Evolutionary conservation across 2,888 invertebrate genomes (phyloP), one percentile per base, ranked within the genome.

Genomic region (Nasonia oneida): DNA sequence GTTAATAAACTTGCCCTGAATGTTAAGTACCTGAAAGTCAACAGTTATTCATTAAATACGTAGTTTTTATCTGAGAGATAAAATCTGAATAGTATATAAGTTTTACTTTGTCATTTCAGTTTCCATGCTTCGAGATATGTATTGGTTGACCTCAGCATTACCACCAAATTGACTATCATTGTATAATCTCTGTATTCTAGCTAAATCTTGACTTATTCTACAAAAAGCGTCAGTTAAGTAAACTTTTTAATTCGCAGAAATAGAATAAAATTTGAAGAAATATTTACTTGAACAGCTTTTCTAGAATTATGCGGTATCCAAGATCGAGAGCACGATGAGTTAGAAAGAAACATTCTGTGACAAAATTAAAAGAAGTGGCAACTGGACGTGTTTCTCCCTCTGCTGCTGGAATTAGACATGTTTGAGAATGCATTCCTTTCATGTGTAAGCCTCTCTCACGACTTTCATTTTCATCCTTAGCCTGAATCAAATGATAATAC

Each of bases 331-430:
- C 96, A 90, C 96, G 96, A 92, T 99, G 98, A 0, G 98, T 97
- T 95, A 98, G 95, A 93, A 96, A 98, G 93, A 98, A 99, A 90
- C 97, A 97, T 92, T 98, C 98, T 0, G 98, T 98, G 18, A 98
- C 96, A 93, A 99, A 99, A 91, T 95, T 97, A 91, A 96, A 97
- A 29, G 94, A 94, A 0, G 95, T 94, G 0, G 94, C 94, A 0
- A 95, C 94, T 2, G 95, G 93, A 18, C 96, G 93, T 67, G 92
- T 93, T 81, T 95, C 95, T 37, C 94, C 94, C 77, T 95, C 95
- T 15, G 95, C 94, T 0, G 94, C 92, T 15, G 98, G 97, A 87
- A 98, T 94, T 70, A 98, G 94, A 90, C 97, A 97, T 0, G 98
- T 98, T 92, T 98, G 98, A 61, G 95, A 95, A 81, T 94, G 94